Evolutionary conservation across 30 jellyfish, hydroid and myxozoan species (phyloP), one percentile per base, ranked within the genome.

Genomic region (Turritopsis rubra): DNA sequence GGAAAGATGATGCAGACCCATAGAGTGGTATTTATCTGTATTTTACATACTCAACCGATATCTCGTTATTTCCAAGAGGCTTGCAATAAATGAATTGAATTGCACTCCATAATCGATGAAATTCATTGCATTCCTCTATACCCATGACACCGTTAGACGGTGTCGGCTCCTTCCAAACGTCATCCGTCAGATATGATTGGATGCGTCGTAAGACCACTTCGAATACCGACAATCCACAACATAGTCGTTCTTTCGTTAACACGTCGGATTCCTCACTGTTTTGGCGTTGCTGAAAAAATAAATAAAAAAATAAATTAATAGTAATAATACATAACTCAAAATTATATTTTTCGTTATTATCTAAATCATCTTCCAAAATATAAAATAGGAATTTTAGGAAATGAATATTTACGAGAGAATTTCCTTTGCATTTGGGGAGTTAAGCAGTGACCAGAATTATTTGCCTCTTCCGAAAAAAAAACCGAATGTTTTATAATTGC

Each of bases 91-190:
- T 94, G 83, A 94, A 94, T 53, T 87, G 96, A 53, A 94, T 89
- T 21, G 99, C 99, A 83, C 99, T 94, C 99, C 99, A 94, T 20
- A 94, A 85, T 9, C 99, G 97, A 84, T 94, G 99, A 79, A 94
- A 94, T 75, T 94, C 99, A 53, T 85, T 85, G 87, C 99, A 94
- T 81, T 94, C 99, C 75, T 94, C 99, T 20, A 94, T 86, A 83
- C 96, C 88, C 99, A 94, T 88, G 29, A 94, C 99, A 16, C 99
- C 99, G 84, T 94, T 94, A 8, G 97, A 78, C 16, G 99, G 97
- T 1, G 99, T 91, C 23, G 99, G 97, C 30, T 94, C 99, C 73
- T 89, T 83, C 99, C 99, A 94, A 16, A 89, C 87, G 21, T 88
- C 96, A 73, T 94, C 99, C 17, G 92, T 86, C 83, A 94, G 79